Conservation (phyloP, 1,140 invertebrate genomes). For the Pseudoatta argentina region DNA sequence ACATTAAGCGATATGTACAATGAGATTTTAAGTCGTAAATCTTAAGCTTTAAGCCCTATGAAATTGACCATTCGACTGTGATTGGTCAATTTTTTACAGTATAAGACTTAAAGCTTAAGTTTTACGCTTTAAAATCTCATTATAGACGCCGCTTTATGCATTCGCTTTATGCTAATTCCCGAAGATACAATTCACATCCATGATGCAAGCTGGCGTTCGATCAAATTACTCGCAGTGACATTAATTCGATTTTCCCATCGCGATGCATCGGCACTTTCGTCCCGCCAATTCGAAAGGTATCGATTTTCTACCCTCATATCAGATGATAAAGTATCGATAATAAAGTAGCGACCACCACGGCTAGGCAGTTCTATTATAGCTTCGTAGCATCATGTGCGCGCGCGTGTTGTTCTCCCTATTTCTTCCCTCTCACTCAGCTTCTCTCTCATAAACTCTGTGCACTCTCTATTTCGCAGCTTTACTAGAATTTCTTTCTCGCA, state of each 20-base stretch:
- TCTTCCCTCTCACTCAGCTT: background rate
- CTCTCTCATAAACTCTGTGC: slow-evolving; percentile 27
- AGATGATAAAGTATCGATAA: slow-evolving; percentile 58
- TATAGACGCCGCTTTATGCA: too few species aligned
- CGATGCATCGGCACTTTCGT: slow-evolving; percentile 11
- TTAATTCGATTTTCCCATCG: slow-evolving; percentile 27
- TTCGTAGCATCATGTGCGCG: slow-evolving; percentile 1
- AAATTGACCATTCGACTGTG: too few species aligned
- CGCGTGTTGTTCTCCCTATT: slow-evolving; percentile 1
- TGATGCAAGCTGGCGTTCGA: background rate
- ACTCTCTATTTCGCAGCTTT: slow-evolving; percentile 47
- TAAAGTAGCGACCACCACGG: slow-evolving; percentile 39
- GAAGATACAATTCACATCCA: background rate
- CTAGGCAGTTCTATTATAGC: slow-evolving; percentile 43
- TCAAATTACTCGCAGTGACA: slow-evolving; percentile 4
- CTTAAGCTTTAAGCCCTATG: too few species aligned
- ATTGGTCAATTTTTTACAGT: too few species aligned
- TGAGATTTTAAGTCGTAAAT: too few species aligned
- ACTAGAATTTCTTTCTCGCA: slow-evolving; percentile 35
- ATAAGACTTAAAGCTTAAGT: too few species aligned
- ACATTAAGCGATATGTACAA: too few species aligned
- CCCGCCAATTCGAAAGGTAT: slow-evolving; percentile 27
- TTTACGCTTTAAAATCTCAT: too few species aligned
- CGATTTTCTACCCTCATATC: slow-evolving; percentile 24
- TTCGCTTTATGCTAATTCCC: background rate